Evolutionary conservation across 2,888 invertebrate genomes (phyloP), one percentile per base, ranked within the genome.

Genomic region (Schizaphis graminum): DNA sequence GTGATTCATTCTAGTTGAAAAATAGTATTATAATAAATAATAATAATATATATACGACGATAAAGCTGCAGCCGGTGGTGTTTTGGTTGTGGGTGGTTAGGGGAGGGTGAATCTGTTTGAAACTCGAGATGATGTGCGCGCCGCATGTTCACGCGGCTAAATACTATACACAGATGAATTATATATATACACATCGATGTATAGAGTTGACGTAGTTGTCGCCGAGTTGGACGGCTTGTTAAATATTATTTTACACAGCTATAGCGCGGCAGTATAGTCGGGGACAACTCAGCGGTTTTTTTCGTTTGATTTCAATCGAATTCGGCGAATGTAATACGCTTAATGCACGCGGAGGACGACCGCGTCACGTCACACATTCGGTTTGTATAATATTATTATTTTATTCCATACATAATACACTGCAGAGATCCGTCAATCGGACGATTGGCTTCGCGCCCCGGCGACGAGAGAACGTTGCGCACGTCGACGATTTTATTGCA

Each of bases 341-440:
- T 77, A 35, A 77, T 77, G 35, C 35, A 35, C 35, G 21, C 35
- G 77, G 77, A 21, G 77, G 35, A 35, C 35, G 77, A 35, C 77
- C 35, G 8, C 77, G 77, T 77, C 77, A 77, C 35, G 77, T 77
- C 77, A 77, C 77, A 35, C 77, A 35, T 35, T 35, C 77, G 77
- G 21, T 77, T 77, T 77, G 35, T 77, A 77, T 77, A 77, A 77
- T 77, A 77, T 77, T 77, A 77, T 77, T 77, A 77, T 77, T 67
- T 67, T 41, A 35, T 67, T 35, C 35, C 21, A 44, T 44, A 44
- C 5, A 44, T 44, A 44, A 47, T 47, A 47, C 44, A 47, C 3
- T 24, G 4, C 13, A 67, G 77, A 77, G 77, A 35, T 77, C 77
- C 77, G 77, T 77, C 77, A 77, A 8, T 35, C 77, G 77, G 77